These are phyloP conservation scores for Peromyscus polionotus DNA, from an alignment of 2,113 vertebrate genomes.

Conservation along the genomic window DNA sequence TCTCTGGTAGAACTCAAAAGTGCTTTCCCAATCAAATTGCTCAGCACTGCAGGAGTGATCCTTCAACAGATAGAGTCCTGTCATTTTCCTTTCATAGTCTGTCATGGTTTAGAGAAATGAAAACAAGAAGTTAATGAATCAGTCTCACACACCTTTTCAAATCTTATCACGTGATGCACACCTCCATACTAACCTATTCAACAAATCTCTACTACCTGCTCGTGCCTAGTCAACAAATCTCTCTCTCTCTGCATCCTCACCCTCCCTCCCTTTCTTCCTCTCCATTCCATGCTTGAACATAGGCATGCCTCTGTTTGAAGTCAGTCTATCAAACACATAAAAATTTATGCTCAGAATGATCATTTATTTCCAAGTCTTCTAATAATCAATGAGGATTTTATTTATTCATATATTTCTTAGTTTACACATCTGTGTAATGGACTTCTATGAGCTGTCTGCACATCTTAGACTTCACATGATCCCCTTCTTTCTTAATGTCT, in stretches of 20 bases:
- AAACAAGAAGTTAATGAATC: not conserved
- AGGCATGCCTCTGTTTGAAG: not conserved
- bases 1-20: not conserved
- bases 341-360: not conserved
- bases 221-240: not conserved
- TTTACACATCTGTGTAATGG: not conserved
- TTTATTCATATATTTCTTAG: not conserved
- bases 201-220: not conserved
- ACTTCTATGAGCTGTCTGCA: not conserved
- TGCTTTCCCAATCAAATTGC: not conserved
- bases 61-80: not conserved
- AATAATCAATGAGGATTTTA: not conserved
- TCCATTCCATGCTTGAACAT: not conserved
- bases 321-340: not conserved
- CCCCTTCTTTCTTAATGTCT: not conserved
- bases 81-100: not conserved
- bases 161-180: not conserved
- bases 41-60: not conserved
- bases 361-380: not conserved
- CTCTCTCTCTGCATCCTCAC: not conserved
- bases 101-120: slow-evolving; percentile 17
- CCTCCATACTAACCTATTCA: not conserved
- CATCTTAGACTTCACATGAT: not conserved
- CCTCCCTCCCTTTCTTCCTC: not conserved
- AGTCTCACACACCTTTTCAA: not conserved